Conservation (phyloP, 64 coral and sea anemone species). For the Astreopora myriophthalma region DNA sequence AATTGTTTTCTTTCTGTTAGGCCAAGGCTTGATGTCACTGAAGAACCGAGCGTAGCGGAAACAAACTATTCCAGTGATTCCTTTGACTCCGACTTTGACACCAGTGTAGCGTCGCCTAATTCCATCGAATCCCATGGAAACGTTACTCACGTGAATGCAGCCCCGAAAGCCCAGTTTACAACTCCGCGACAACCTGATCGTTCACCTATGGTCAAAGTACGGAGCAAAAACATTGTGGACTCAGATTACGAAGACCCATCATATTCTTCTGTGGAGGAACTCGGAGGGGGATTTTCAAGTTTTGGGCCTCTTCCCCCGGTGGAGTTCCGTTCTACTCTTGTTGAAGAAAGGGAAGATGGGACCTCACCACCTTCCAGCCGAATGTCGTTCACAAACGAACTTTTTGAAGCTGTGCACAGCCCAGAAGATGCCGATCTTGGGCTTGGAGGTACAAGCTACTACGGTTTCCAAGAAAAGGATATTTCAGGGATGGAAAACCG, state of each 20-base stretch:
- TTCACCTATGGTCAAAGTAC: conserved; percentile 41
- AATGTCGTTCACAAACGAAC: conserved; percentile 77
- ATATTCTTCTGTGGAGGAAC: conserved; percentile 82
- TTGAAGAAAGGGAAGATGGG: conserved; percentile 15
- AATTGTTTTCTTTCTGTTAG: neutral
- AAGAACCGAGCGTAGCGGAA: conserved; percentile 41
- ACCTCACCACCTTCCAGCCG: neutral
- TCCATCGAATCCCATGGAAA: neutral
- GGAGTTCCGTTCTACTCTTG: conserved; percentile 15
- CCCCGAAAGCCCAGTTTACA: neutral
- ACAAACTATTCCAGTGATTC: conserved; percentile 24
- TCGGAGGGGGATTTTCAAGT: conserved; percentile 81
- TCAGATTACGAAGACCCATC: conserved; percentile 71
- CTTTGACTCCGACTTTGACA: conserved; percentile 19
- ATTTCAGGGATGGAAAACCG: conserved; percentile 28
- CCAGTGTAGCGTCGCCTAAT: neutral
- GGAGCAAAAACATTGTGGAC: conserved; percentile 57
- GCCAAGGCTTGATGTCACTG: conserved; percentile 56
- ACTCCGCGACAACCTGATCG: neutral
- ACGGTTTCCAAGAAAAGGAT: conserved; percentile 12
- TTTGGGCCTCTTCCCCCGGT: conserved; percentile 76
- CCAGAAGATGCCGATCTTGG: neutral
- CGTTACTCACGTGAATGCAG: neutral
- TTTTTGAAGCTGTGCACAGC: conserved; percentile 39
- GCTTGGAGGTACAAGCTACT: neutral